Conservation (phyloP, 2,113 vertebrate genomes). For the Pogona vitticeps region DNA sequence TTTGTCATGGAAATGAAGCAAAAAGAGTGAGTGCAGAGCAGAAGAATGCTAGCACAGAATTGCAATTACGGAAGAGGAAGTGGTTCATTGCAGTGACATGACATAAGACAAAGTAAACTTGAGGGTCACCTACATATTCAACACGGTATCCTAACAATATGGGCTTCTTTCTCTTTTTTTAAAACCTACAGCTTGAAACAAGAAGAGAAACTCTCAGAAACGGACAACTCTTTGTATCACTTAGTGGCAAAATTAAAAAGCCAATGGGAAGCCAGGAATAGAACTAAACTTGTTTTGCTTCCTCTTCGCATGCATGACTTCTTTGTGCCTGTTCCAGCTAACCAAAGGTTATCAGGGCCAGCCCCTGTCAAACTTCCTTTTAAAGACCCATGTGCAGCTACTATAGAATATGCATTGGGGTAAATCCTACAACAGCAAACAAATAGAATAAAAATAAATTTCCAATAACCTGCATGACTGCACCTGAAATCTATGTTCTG, state of each 20-base stretch:
- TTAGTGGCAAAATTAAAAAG: neutral
- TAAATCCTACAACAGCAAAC: neutral
- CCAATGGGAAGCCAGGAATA: neutral
- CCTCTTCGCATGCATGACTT: too few species aligned
- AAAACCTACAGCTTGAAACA: neutral
- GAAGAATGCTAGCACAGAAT: neutral
- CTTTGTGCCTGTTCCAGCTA: too few species aligned
- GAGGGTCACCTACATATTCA: neutral
- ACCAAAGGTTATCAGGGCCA: too few species aligned
- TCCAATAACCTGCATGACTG: too few species aligned
- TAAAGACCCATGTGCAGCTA: neutral
- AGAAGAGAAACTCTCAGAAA: neutral
- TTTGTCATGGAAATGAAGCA: neutral
- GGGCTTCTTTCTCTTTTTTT: neutral
- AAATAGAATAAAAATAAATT: neutral
- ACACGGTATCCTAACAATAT: rapidly evolving
- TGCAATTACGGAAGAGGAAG: neutral
- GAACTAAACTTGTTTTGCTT: too few species aligned
- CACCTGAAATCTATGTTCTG: neutral
- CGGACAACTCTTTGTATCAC: neutral
- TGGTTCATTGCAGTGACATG: rapidly evolving
- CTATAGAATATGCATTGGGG: neutral
- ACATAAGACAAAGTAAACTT: neutral
- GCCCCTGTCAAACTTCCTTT: neutral
- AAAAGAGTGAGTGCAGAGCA: neutral